Percentiles rank a stretch among this genome's conserved stretches.
Conservation (phyloP, 2,797 vertebrate species). For the Fistularia commersonii region DNA sequence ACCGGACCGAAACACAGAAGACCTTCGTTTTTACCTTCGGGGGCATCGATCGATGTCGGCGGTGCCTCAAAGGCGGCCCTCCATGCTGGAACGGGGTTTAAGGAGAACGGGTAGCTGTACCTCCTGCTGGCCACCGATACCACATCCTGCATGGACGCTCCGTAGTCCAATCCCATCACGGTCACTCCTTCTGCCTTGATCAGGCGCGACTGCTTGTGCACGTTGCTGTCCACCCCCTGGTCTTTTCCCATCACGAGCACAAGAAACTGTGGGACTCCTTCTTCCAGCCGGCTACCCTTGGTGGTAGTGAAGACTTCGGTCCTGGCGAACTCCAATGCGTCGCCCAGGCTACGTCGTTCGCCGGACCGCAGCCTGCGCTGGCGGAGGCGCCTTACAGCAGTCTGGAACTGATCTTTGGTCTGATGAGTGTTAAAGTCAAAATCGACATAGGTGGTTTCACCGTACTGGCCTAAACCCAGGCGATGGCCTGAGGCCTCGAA, state of each 20-base stretch:
- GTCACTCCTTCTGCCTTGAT: slow-evolving; percentile 70
- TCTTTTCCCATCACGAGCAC: slow-evolving; percentile 73
- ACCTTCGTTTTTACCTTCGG: slow-evolving; percentile 42
- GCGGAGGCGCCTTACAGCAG: slow-evolving; percentile 45
- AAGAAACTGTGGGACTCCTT: slow-evolving; percentile 71
- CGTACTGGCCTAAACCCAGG: slow-evolving; percentile 80
- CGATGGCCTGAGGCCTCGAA: slow-evolving; percentile 63
- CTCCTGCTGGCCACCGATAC: slow-evolving; percentile 33
- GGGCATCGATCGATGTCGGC: neutral
- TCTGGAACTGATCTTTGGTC: slow-evolving; percentile 53
- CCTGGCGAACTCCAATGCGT: slow-evolving; percentile 62
- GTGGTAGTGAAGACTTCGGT: slow-evolving; percentile 59
- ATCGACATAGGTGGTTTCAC: slow-evolving; percentile 52
- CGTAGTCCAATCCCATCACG: slow-evolving; percentile 65
- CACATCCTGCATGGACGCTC: slow-evolving; percentile 49
- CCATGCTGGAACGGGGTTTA: slow-evolving; percentile 27
- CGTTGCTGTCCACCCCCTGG: slow-evolving; percentile 54
- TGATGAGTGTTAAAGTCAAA: slow-evolving; percentile 72
- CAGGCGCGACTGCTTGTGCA: slow-evolving; percentile 37
- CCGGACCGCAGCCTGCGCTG: slow-evolving; percentile 14
- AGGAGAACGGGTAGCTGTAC: slow-evolving; percentile 30
- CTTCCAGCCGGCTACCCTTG: slow-evolving; percentile 66
- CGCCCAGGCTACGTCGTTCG: slow-evolving; percentile 60
- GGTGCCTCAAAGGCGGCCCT: slow-evolving; percentile 44
- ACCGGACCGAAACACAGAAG: neutral